Percentiles rank a stretch among this genome's conserved stretches.
Conservation (phyloP, 2,888 invertebrate species). For the Gnatocerus cornutus region DNA sequence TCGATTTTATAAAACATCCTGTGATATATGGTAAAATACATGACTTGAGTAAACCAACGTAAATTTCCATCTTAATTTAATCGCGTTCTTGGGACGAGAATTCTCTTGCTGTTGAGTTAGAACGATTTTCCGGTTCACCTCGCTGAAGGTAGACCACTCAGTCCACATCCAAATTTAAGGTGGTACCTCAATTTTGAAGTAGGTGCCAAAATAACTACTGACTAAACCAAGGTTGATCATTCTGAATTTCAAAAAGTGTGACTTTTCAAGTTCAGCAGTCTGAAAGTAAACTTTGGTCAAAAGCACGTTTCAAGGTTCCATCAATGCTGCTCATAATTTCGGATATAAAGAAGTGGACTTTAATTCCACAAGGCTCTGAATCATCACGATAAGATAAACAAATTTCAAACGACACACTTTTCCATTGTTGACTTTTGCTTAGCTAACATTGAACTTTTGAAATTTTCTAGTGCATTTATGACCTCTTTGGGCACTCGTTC, state of each 20-base stretch:
- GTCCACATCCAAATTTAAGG: too few relatives aligned
- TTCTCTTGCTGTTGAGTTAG: too few relatives aligned
- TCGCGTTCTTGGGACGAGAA: too few relatives aligned
- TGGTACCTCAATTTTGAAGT: neutral
- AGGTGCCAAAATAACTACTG: neutral
- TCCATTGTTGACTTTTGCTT: slow-evolving; percentile 14
- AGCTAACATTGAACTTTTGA: slow-evolving; percentile 15
- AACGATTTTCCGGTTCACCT: neutral
- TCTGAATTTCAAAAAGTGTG: neutral
- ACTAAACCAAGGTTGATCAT: neutral
- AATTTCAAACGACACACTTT: slow-evolving; percentile 1
- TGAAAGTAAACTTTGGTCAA: neutral
- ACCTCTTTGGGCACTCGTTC: slow-evolving; percentile 6
- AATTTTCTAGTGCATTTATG: neutral
- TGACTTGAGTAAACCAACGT: too few relatives aligned
- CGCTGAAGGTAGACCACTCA: neutral
- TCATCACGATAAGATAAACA: slow-evolving; percentile 25
- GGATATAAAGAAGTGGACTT: slow-evolving; percentile 24
- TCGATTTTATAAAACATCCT: neutral
- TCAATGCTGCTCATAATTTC: slow-evolving; percentile 23
- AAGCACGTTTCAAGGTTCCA: slow-evolving; percentile 20
- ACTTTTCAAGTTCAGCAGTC: neutral
- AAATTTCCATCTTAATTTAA: too few relatives aligned
- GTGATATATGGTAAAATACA: too few relatives aligned
- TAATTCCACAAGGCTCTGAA: slow-evolving; percentile 33